Conservation (phyloP, 2,797 vertebrate species). For the Clarias platycephalus region DNA sequence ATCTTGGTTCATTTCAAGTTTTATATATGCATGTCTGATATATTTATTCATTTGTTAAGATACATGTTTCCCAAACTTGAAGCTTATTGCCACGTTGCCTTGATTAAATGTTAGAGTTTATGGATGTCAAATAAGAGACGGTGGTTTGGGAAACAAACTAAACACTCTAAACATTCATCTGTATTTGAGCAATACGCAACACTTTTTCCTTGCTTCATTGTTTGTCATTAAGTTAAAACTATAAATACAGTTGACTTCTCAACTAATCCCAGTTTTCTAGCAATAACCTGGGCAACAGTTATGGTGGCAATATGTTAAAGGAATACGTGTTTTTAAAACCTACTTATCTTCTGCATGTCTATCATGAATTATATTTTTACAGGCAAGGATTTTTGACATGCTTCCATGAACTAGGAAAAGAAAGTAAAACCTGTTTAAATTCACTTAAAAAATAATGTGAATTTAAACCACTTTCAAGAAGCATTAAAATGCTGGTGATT, state of each 20-base stretch:
- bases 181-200: background rate
- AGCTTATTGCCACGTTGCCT: background rate
- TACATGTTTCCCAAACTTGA: background rate
- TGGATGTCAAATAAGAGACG: background rate
- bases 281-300: background rate
- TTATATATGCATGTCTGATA: background rate
- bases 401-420: background rate
- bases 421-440: background rate
- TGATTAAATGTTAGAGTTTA: background rate
- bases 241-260: background rate
- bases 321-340: background rate
- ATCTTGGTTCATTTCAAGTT: background rate
- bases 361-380: constrained; percentile 1
- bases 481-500: background rate
- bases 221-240: background rate
- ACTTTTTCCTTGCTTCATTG: background rate
- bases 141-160: background rate
- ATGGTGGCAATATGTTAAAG: background rate
- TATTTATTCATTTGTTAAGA: background rate
- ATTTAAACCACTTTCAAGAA: background rate
- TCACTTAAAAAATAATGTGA: background rate
- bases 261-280: background rate
- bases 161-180: background rate
- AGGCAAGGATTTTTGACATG: background rate
- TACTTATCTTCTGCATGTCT: background rate